A percentile compares a stretch with the other conserved stretches of the same genome.
Evolutionary conservation across 64 coral and sea anemone species (phyloP).

Genomic region (Catalaphyllia jardinei): DNA sequence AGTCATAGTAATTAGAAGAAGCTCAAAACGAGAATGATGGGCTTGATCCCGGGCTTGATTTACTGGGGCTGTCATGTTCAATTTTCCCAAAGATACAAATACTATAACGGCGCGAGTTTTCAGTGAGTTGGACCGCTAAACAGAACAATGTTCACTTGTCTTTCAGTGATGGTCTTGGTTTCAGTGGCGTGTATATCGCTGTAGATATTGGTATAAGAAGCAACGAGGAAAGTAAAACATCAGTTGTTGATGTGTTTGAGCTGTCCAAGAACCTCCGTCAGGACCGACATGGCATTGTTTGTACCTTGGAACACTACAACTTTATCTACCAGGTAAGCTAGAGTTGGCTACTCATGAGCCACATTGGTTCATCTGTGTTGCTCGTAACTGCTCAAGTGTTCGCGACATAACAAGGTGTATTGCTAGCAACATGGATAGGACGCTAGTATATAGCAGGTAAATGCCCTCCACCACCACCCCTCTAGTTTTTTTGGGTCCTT

Average conservation of each 20-base stretch:
- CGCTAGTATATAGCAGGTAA: too few relatives aligned
- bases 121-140: background rate
- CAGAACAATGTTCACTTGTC: background rate
- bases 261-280: slow-evolving; percentile 77
- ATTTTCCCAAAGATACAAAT: too few relatives aligned
- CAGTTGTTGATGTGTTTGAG: slow-evolving; percentile 87
- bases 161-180: slow-evolving; percentile 78
- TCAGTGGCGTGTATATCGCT: slow-evolving; percentile 78
- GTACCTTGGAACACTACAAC: slow-evolving; percentile 79
- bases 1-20: too few relatives aligned
- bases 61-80: too few relatives aligned
- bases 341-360: background rate
- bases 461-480: too few relatives aligned
- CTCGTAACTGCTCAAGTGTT: too few relatives aligned
- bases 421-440: too few relatives aligned
- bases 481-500: too few relatives aligned
- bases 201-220: slow-evolving; percentile 87
- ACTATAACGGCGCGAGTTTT: background rate
- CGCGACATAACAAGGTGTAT: too few relatives aligned
- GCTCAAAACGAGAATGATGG: too few relatives aligned
- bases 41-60: too few relatives aligned
- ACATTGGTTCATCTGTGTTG: too few relatives aligned
- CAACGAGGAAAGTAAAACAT: slow-evolving; percentile 88
- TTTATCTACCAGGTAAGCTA: slow-evolving; percentile 79
- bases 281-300: slow-evolving; percentile 77